Conservation (phyloP, 1,140 invertebrate species). For the Pogonomyrmex barbatus region DNA sequence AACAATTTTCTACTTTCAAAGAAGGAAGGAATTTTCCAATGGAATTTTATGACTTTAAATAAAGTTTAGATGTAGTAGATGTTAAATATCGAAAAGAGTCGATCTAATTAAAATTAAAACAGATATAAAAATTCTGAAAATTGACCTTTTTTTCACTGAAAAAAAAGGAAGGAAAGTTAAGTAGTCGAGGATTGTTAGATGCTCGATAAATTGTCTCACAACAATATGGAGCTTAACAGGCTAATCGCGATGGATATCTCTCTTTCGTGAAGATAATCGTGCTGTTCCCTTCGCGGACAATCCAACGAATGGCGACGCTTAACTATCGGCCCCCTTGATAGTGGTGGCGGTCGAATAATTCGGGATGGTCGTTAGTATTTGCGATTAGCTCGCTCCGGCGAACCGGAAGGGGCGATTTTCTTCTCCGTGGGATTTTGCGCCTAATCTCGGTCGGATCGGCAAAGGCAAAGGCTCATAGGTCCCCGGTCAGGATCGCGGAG, state of each 20-base stretch:
- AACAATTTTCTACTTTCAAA: too few relatives aligned
- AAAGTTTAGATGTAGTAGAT: too few relatives aligned
- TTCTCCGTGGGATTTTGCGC: constrained; percentile 54
- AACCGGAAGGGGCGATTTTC: constrained; percentile 36
- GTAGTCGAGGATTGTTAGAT: not conserved
- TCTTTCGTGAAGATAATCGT: constrained; percentile 23
- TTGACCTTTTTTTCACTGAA: not conserved
- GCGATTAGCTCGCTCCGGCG: constrained; percentile 44
- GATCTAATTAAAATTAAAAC: too few relatives aligned
- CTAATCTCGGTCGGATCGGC: constrained; percentile 66
- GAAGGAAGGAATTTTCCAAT: too few relatives aligned
- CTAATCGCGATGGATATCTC: constrained; percentile 27
- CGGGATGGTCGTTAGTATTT: constrained; percentile 38
- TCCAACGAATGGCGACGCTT: constrained; percentile 9
- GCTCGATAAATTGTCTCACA: not conserved
- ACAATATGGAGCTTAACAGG: not conserved
- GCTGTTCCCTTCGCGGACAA: constrained; percentile 7
- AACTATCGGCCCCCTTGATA: not conserved
- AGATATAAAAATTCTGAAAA: not conserved
- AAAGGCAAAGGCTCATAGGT: not conserved
- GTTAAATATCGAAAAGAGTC: too few relatives aligned
- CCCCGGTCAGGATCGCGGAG: constrained; percentile 18
- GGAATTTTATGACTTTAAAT: too few relatives aligned
- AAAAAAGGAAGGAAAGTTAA: not conserved
- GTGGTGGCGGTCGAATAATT: constrained; percentile 46